Evolutionary conservation across 2,113 vertebrate species (phyloP).

Genomic region (Microcebus jonahi): DNA sequence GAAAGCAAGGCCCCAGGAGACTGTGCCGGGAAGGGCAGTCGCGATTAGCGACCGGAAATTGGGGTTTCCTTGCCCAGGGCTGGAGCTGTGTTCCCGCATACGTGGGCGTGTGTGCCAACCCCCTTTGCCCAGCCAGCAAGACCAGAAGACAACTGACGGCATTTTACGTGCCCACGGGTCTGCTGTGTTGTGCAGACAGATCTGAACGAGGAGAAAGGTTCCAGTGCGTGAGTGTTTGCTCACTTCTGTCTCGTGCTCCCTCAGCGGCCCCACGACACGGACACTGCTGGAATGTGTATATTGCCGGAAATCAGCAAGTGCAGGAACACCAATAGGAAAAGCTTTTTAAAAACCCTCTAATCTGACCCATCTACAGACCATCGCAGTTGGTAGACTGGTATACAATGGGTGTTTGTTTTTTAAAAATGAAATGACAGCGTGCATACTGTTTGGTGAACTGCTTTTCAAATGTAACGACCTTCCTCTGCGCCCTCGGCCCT

Average conservation of each 20-base stretch:
- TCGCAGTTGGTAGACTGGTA: background rate
- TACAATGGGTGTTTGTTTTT: background rate
- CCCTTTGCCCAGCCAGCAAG: background rate
- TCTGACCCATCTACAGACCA: background rate
- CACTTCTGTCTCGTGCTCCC: background rate
- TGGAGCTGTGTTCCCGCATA: too few species aligned
- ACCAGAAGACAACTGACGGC: fast-evolving
- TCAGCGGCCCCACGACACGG: background rate
- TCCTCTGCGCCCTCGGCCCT: background rate
- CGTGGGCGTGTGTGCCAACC: too few species aligned
- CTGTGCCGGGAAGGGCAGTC: too few species aligned
- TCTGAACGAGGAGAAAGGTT: background rate
- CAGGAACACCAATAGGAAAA: background rate
- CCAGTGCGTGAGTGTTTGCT: background rate
- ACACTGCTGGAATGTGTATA: too few species aligned
- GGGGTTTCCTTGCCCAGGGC: too few species aligned
- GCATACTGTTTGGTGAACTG: background rate
- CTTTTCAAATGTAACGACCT: background rate
- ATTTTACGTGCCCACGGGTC: background rate
- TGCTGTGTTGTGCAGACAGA: background rate
- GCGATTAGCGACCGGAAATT: too few species aligned
- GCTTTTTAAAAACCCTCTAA: too few species aligned
- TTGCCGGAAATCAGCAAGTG: background rate
- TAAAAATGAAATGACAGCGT: background rate
- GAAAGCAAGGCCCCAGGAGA: too few species aligned